Evolutionary conservation across 2,113 vertebrate genomes (phyloP).

Genomic region (Dromiciops gliroides): DNA sequence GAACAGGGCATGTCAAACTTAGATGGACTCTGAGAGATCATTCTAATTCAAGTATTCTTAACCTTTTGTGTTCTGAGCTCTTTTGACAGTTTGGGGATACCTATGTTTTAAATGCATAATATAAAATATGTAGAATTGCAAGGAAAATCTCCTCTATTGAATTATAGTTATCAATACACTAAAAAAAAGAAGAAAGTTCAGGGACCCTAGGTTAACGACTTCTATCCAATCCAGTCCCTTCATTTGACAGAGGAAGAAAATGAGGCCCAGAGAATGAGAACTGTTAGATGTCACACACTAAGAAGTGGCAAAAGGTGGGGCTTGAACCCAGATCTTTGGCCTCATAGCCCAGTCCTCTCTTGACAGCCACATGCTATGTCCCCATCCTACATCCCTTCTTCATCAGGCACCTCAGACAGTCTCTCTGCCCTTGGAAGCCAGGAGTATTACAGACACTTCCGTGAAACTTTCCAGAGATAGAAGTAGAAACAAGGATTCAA

Average conservation of each 20-base stretch:
- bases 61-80: too few relatives aligned
- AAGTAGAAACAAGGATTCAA: slow-evolving; percentile 1
- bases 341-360: background rate
- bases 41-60: too few relatives aligned
- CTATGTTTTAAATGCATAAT: too few relatives aligned
- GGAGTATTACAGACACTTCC: background rate
- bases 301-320: background rate
- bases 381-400: background rate
- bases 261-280: background rate
- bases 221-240: background rate
- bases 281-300: background rate
- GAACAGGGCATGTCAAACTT: too few relatives aligned
- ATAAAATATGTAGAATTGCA: too few relatives aligned
- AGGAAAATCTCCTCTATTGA: too few relatives aligned
- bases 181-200: too few relatives aligned
- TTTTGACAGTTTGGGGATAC: too few relatives aligned
- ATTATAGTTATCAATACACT: too few relatives aligned
- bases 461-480: slow-evolving; percentile 53
- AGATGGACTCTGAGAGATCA: too few relatives aligned
- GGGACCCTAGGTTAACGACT: background rate
- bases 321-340: background rate
- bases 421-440: background rate
- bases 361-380: background rate
- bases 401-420: background rate
- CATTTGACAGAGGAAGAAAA: background rate